phyloP scores from a whole-genome alignment of 53 echinoderm and acorn worm species.

The Hippasteria phrygiana region DNA sequence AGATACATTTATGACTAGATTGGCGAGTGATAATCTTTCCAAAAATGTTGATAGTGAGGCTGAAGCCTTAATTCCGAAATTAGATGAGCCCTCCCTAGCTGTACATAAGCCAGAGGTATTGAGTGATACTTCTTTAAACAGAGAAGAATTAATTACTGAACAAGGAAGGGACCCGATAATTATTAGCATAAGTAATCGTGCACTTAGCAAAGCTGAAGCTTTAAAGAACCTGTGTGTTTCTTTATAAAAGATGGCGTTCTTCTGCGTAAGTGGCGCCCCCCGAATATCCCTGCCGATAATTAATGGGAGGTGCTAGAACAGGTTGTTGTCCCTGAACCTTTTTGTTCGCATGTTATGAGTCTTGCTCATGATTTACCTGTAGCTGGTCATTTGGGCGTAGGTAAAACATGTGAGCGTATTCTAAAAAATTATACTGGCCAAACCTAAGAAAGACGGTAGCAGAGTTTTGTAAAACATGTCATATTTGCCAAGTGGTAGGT shows the following conservation, averaged over 20 bases:
- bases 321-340: constrained; percentile 71
- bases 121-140: neutral
- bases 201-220: constrained; percentile 8
- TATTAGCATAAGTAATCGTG: neutral
- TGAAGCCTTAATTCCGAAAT: neutral
- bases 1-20: constrained; percentile 20
- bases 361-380: constrained; percentile 77
- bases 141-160: constrained; percentile 21
- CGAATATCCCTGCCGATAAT: constrained; percentile 72
- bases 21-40: too few species aligned
- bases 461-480: constrained; percentile 27
- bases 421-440: constrained; percentile 76
- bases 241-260: constrained; percentile 63
- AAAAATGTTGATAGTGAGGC: neutral
- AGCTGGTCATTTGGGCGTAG: constrained; percentile 74
- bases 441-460: constrained; percentile 24
- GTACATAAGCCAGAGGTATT: neutral
- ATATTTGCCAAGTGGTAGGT: constrained; percentile 62
- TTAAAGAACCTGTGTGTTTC: constrained; percentile 23
- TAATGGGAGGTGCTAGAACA: constrained; percentile 74
- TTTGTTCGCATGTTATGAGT: constrained; percentile 62
- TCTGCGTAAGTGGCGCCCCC: constrained; percentile 81
- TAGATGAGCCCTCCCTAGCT: neutral
- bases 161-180: constrained; percentile 16
- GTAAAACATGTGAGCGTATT: constrained; percentile 70